phyloP scores from a whole-genome alignment of 2,888 invertebrate genomes.

The Octodonta nipae region DNA sequence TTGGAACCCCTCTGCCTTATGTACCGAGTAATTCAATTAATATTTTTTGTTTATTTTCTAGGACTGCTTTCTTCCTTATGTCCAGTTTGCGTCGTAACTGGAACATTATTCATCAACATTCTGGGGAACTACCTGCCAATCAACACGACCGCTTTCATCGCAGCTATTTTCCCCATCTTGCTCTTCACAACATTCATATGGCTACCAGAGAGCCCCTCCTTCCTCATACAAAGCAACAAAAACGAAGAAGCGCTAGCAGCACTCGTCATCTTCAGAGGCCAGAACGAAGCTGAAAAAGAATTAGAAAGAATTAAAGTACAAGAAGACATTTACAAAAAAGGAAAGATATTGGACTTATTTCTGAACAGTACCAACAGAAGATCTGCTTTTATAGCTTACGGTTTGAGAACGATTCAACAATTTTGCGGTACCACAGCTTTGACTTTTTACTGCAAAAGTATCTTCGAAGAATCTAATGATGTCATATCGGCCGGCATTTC shows the following conservation, averaged over 20 bases:
- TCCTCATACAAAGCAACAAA: constrained; percentile 31
- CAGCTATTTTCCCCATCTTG: constrained; percentile 35
- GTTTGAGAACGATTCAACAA: constrained; percentile 42
- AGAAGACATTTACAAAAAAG: neutral
- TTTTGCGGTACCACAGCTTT: constrained; percentile 50
- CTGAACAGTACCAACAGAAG: constrained; percentile 44
- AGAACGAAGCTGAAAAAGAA: constrained; percentile 37
- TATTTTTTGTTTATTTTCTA: constrained; percentile 3
- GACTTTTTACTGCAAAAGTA: constrained; percentile 46
- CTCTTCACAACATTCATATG: constrained; percentile 37
- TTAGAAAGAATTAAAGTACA: constrained; percentile 17
- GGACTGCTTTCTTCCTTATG: constrained; percentile 40
- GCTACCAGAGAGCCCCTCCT: constrained; percentile 49
- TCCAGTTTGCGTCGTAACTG: constrained; percentile 41
- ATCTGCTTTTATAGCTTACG: constrained; percentile 49
- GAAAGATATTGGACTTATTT: constrained; percentile 28
- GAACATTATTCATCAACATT: constrained; percentile 41
- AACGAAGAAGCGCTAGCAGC: constrained; percentile 37
- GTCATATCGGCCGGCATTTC: constrained; percentile 31
- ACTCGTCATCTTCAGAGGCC: constrained; percentile 38
- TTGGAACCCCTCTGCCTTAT: neutral
- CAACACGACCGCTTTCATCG: constrained; percentile 37
- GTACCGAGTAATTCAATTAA: no score
- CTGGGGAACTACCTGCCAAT: constrained; percentile 38
- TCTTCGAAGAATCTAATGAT: constrained; percentile 33